These are phyloP conservation scores for Eurystomus gularis DNA, from an alignment of 2,113 vertebrate species.

Conservation along the genomic window DNA sequence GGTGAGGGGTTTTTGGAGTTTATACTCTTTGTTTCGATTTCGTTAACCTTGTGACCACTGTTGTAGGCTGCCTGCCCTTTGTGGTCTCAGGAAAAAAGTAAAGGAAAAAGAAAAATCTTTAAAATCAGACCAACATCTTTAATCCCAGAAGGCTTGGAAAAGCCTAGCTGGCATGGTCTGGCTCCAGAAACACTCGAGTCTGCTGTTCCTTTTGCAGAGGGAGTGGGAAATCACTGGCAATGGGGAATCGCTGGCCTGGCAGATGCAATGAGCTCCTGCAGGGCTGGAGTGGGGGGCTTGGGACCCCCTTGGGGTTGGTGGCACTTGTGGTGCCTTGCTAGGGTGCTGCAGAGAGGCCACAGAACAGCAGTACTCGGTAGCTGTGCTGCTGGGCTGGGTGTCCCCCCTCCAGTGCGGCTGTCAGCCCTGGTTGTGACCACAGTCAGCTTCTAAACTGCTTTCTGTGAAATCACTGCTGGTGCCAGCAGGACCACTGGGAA, in stretches of 20 bases:
- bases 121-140: not conserved
- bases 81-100: not conserved
- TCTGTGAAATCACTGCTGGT: not conserved
- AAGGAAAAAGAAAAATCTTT: not conserved
- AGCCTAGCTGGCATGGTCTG: not conserved
- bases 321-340: accelerated
- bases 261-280: not conserved
- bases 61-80: not conserved
- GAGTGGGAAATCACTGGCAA: accelerated
- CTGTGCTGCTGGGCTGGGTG: accelerated
- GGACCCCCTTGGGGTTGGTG: accelerated
- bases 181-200: accelerated
- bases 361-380: accelerated
- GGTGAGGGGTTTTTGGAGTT: not conserved
- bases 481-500: not conserved
- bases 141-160: not conserved
- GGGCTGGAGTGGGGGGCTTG: not conserved
- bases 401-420: not conserved
- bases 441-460: not conserved
- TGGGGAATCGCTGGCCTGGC: not conserved
- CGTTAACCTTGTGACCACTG: not conserved
- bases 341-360: not conserved
- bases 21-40: not conserved
- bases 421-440: accelerated
- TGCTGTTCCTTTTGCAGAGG: not conserved